These are phyloP conservation scores for Reticulitermes speratus DNA, from an alignment of 1,140 invertebrate genomes.

Conservation along the genomic window DNA sequence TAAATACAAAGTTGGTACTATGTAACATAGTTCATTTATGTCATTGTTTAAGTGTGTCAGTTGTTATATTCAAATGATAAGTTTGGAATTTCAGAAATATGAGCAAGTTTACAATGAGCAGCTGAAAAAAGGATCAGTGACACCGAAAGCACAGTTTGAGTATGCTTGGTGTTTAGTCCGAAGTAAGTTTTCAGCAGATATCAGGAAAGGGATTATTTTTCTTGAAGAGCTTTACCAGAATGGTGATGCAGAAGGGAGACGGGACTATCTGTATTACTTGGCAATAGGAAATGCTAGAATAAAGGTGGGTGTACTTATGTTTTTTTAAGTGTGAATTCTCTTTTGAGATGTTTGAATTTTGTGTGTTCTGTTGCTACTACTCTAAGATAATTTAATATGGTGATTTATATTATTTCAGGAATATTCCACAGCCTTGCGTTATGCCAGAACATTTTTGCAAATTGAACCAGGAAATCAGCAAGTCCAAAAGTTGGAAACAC, in stretches of 20 bases:
- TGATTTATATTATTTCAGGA: conserved; percentile 48
- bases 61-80: neutral
- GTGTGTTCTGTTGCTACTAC: too few species aligned
- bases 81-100: conserved; percentile 72
- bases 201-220: conserved; percentile 82
- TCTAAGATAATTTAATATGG: neutral
- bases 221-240: conserved; percentile 82
- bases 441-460: conserved; percentile 53
- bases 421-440: conserved; percentile 56
- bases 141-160: conserved; percentile 85
- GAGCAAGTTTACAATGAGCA: conserved; percentile 82
- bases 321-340: neutral
- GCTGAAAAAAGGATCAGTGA: conserved; percentile 64
- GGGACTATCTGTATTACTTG: conserved; percentile 94
- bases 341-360: too few species aligned
- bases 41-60: neutral
- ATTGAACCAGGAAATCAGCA: conserved; percentile 61
- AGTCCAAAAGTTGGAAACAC: conserved; percentile 54
- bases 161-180: conserved; percentile 92
- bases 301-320: conserved; percentile 50
- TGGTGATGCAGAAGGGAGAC: conserved; percentile 67
- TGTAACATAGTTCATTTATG: conserved; percentile 1
- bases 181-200: conserved; percentile 85
- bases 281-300: conserved; percentile 90
- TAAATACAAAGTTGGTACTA: conserved; percentile 36